Conservation (phyloP, 2,888 invertebrate genomes). For the Leptinotarsa juncta region DNA sequence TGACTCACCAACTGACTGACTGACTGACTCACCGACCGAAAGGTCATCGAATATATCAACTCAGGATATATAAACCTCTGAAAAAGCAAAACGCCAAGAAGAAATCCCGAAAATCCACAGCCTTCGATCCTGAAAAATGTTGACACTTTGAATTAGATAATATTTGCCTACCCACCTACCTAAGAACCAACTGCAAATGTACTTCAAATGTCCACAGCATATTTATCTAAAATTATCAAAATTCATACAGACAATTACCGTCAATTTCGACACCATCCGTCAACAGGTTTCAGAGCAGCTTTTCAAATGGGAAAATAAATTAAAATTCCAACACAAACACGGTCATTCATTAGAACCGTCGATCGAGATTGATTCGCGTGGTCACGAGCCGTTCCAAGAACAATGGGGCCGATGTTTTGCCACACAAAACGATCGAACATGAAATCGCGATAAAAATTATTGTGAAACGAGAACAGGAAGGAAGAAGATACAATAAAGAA, state of each 20-base stretch:
- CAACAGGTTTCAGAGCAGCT: background rate
- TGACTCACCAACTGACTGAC: no score
- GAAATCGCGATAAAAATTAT: conserved; percentile 29
- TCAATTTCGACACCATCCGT: conserved; percentile 2
- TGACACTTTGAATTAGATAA: no score
- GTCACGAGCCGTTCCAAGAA: conserved; percentile 27
- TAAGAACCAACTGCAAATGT: no score
- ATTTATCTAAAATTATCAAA: background rate
- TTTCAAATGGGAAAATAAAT: background rate
- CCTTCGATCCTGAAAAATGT: no score
- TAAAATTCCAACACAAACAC: conserved; percentile 24
- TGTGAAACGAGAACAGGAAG: conserved; percentile 41
- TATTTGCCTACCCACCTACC: no score
- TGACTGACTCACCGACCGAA: no score
- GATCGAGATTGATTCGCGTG: conserved; percentile 13
- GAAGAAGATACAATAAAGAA: conserved; percentile 13
- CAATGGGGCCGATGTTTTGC: conserved; percentile 31
- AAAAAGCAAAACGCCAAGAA: no score
- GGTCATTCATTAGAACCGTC: conserved; percentile 22
- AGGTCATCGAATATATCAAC: no score
- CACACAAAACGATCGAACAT: conserved; percentile 14
- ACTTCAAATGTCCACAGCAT: no score
- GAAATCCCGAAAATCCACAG: no score
- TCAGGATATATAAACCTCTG: no score
- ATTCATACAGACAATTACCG: background rate